A percentile compares a stretch with the other conserved stretches of the same genome.
These are phyloP conservation scores for Coelopa pilipes DNA, from an alignment of 2,888 invertebrate species.

Conservation along the genomic window DNA sequence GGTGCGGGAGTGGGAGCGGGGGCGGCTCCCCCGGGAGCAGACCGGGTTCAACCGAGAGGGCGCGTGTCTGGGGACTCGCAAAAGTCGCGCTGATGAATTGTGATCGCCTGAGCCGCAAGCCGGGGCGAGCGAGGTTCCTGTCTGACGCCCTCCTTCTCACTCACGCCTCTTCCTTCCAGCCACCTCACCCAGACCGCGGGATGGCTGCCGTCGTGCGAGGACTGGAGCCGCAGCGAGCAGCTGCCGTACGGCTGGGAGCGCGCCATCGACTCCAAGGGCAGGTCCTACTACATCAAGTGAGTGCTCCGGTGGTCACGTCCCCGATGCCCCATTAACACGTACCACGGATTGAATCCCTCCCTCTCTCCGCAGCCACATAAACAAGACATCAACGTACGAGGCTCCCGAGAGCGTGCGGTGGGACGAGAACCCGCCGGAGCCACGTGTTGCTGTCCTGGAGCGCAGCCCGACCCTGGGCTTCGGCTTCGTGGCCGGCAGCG, in stretches of 20 bases:
- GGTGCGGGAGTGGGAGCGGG: too few relatives aligned
- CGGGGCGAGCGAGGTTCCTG: too few relatives aligned
- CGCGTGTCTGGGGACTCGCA: too few relatives aligned
- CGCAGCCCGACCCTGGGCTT: slow-evolving; percentile 86
- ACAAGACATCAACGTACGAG: slow-evolving; percentile 92
- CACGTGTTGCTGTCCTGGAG: slow-evolving; percentile 79
- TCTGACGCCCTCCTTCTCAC: neutral
- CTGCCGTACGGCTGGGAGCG: slow-evolving; percentile 93
- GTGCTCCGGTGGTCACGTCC: slow-evolving; percentile 49
- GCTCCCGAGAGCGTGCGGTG: slow-evolving; percentile 76
- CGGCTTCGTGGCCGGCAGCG: slow-evolving; percentile 95
- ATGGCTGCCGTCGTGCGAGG: slow-evolving; percentile 90
- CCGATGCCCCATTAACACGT: neutral
- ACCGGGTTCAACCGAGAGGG: too few relatives aligned
- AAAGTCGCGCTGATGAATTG: too few relatives aligned
- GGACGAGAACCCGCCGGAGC: slow-evolving; percentile 80
- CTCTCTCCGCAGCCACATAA: slow-evolving; percentile 73
- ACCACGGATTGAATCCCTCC: neutral
- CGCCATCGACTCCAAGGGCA: slow-evolving; percentile 82
- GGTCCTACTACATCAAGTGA: slow-evolving; percentile 84
- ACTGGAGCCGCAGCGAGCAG: slow-evolving; percentile 76
- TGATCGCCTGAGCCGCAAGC: too few relatives aligned
- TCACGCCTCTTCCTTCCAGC: slow-evolving; percentile 68
- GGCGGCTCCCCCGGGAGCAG: too few relatives aligned
- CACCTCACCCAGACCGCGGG: slow-evolving; percentile 84